Evolutionary conservation across 2,797 vertebrate species (phyloP), one percentile per base, ranked within the genome.

Genomic region (Sebastiscus albofasciatus): DNA sequence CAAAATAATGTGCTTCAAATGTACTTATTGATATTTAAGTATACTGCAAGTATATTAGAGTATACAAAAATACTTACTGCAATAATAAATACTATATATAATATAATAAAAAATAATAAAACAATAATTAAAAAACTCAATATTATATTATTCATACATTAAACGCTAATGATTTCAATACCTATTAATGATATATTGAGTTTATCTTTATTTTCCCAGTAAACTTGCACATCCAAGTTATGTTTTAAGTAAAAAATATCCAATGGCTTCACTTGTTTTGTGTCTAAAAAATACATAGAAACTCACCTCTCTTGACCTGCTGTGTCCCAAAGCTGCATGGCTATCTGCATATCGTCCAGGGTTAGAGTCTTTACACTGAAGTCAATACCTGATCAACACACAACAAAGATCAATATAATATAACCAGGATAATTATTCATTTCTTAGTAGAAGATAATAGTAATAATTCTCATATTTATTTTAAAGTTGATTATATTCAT

Each of bases 291-390:
- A 16, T 12, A 14, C 59, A 49, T 0, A 12, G 0, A 71, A 42
- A 55, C 71, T 88, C 79, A 97, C 98, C 97, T 95, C 90, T 99
- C 98, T 89, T 99, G 97, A 12, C 98, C 98, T 3, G 97, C 98
- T 0, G 97, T 99, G 94, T 99, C 97, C 97, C 98, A 99, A 27
- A 99, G 95, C 87, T 99, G 98, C 88, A 99, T 94, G 0, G 96
- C 97, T 55, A 99, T 93, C 80, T 90, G 95, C n/a, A 94, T 95
- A 29, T 93, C 95, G 59, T 97, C 97, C 86, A 99, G 92, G 0
- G 84, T 93, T 61, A 99, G 80, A 0, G 96, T 98, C 92, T 97
- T 97, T 85, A 99, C 97, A 2, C 91, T 97, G 94, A 97, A 99
- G 93, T 99, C 98, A 36, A 99, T 96, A 66, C 98, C 98, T 99